These are phyloP conservation scores for Ephestia elutella DNA, from an alignment of 1,140 invertebrate species.

Conservation along the genomic window DNA sequence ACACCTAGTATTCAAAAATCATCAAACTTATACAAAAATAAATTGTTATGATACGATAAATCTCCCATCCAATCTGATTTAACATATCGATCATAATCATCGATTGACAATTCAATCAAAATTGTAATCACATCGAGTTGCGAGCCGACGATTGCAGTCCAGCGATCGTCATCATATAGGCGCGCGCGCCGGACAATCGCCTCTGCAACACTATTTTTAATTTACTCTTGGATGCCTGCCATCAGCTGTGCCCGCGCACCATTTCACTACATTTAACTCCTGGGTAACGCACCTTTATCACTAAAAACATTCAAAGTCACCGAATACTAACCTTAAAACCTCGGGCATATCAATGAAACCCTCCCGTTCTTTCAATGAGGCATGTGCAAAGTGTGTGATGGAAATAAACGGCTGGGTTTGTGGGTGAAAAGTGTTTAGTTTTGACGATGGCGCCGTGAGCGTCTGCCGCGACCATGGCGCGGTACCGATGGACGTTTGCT, in stretches of 20 bases:
- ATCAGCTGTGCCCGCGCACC: conserved; percentile 49
- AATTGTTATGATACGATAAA: too few relatives aligned
- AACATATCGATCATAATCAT: too few relatives aligned
- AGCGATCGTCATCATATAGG: conserved; percentile 48
- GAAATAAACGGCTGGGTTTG: conserved; percentile 49
- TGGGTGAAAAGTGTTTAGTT: conserved; percentile 52
- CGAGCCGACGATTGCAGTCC: conserved; percentile 36
- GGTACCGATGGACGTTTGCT: conserved; percentile 57
- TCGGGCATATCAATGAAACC: conserved; percentile 47
- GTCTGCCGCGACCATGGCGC: conserved; percentile 61
- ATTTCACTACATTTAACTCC: conserved; percentile 60
- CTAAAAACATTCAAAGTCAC: conserved; percentile 35
- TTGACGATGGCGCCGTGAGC: conserved; percentile 61
- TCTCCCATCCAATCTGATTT: too few relatives aligned
- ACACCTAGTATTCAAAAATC: too few relatives aligned
- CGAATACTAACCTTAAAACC: conserved; percentile 28
- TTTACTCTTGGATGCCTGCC: conserved; percentile 58
- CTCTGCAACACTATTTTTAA: conserved; percentile 68
- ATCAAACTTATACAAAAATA: too few relatives aligned
- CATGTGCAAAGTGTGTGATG: conserved; percentile 38
- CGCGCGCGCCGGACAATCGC: conserved; percentile 56
- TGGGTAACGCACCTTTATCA: conserved; percentile 49
- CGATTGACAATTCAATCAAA: background rate
- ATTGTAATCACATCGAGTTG: conserved; percentile 2
- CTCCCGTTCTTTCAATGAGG: conserved; percentile 37